A percentile compares a stretch with the other conserved stretches of the same genome.
Conservation (phyloP, 2,888 invertebrate species). For the Ligdia adustata region DNA sequence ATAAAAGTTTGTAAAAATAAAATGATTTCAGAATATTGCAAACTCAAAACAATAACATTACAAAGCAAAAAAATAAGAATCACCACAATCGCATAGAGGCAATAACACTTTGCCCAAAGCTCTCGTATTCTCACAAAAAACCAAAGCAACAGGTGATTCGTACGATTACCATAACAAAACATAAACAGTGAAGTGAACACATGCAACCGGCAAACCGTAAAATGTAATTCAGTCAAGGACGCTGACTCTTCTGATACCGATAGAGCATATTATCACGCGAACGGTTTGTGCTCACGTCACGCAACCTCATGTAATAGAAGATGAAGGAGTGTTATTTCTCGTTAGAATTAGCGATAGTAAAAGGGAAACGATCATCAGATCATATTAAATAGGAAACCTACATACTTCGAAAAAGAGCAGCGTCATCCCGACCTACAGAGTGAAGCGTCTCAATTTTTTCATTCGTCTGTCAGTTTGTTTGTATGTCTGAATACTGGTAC, state of each 20-base stretch:
- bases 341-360: slow-evolving; percentile 40
- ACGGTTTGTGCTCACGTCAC: slow-evolving; percentile 16
- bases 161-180: slow-evolving; percentile 17
- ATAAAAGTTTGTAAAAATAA: too few relatives aligned
- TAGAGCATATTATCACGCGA: slow-evolving; percentile 18
- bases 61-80: too few relatives aligned
- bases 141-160: background rate
- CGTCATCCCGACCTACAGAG: too few relatives aligned
- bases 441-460: too few relatives aligned
- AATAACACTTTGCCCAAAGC: too few relatives aligned
- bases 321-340: slow-evolving; percentile 19
- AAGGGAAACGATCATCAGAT: slow-evolving; percentile 48
- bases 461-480: background rate
- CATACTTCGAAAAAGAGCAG: too few relatives aligned
- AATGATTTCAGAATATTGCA: too few relatives aligned
- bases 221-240: slow-evolving; percentile 36
- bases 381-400: too few relatives aligned
- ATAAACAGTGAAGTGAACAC: slow-evolving; percentile 9
- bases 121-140: background rate
- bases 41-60: too few relatives aligned
- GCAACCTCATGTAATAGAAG: slow-evolving; percentile 36
- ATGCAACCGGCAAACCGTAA: slow-evolving; percentile 23
- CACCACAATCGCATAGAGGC: too few relatives aligned
- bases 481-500: too few relatives aligned
- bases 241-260: slow-evolving; percentile 26